Base-by-base conservation (phyloP, 1,140 invertebrate species). In the Hycleus phaleratus region DNA sequence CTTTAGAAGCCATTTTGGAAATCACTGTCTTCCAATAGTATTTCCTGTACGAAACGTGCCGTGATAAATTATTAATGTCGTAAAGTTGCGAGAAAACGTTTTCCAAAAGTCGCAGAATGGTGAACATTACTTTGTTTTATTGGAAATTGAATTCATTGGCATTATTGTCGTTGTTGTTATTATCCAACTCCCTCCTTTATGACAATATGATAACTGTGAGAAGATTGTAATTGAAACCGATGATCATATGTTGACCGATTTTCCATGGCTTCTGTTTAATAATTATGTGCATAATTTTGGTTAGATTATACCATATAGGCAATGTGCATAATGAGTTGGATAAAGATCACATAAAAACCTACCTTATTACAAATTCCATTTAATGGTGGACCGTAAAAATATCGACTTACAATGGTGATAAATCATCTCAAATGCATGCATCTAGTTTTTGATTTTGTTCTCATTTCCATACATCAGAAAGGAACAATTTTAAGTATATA, bases 401-500 rank as follows among this genome's bases (percentile, higher is more conserved):
- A 60, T 60, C 47, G 54, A 60, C 54, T 60, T 60, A 60, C 59
- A 46, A 56, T 45, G 44, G 45, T 42, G 49, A 55, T 56, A 60
- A 56, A 56, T 60, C 49, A 47, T 50, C 49, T 45, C 56, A 44
- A 39, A 60, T 60, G 59, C 53, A 56, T 56, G 40, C 32, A 32
- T 32, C 56, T 46, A 32, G 32, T 32, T 50, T 47, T 60, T 45
- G 4, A 32, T 32, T 32, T 32, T 32, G 32, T 32, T 59, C 53
- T 60, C 55, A 56, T 55, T 60, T 49, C 45, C 59, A 52, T 60
- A 60, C 55, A 56, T 56, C 49, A 55, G 49, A 56, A 60, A 60
- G 49, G 54, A 44, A 43, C 44, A 56, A 51, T 46, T 60, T 45
- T 53, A 26, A 40, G 38, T 52, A 46, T 60, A 57, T 60, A 69